A percentile compares a stretch with the other conserved stretches of the same genome.
phyloP scores from a whole-genome alignment of 2,113 vertebrate species.

The Tor tambroides region DNA sequence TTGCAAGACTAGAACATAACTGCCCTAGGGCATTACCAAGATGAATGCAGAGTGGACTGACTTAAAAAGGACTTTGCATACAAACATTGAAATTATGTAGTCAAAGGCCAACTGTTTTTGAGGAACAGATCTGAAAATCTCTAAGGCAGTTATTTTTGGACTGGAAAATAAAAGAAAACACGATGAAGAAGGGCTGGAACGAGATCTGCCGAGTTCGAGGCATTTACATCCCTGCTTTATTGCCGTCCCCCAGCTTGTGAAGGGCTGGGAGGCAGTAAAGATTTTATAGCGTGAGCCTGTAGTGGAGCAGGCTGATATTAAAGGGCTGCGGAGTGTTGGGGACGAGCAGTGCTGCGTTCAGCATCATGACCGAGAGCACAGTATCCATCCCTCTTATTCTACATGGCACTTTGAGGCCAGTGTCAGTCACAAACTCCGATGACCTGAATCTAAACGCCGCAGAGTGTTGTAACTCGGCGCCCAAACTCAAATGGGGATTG shows the following conservation, averaged over 20 bases:
- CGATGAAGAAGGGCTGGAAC: slow-evolving; percentile 49
- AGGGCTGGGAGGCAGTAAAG: slow-evolving; percentile 59
- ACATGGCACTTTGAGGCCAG: slow-evolving; percentile 75
- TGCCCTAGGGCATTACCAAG: neutral
- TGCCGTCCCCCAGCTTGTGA: slow-evolving; percentile 58
- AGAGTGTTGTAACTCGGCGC: slow-evolving; percentile 35
- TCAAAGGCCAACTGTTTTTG: neutral
- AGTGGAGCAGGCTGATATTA: slow-evolving; percentile 48
- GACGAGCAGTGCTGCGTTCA: slow-evolving; percentile 44
- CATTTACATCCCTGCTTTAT: slow-evolving; percentile 68
- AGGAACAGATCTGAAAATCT: neutral
- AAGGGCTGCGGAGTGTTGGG: slow-evolving; percentile 50
- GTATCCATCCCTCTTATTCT: slow-evolving; percentile 61
- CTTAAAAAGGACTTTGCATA: neutral
- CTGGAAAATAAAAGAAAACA: slow-evolving; percentile 63
- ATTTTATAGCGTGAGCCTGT: slow-evolving; percentile 54
- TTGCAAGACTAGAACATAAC: neutral
- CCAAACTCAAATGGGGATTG: slow-evolving; percentile 40
- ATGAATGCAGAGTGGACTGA: neutral
- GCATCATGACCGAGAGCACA: slow-evolving; percentile 10
- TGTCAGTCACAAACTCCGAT: slow-evolving; percentile 44
- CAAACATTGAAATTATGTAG: neutral
- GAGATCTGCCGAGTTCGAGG: slow-evolving; percentile 42
- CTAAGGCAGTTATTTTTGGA: slow-evolving; percentile 66
- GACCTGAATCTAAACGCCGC: neutral